phyloP scores from a whole-genome alignment of 2,113 vertebrate genomes.

The Hyla sarda region DNA sequence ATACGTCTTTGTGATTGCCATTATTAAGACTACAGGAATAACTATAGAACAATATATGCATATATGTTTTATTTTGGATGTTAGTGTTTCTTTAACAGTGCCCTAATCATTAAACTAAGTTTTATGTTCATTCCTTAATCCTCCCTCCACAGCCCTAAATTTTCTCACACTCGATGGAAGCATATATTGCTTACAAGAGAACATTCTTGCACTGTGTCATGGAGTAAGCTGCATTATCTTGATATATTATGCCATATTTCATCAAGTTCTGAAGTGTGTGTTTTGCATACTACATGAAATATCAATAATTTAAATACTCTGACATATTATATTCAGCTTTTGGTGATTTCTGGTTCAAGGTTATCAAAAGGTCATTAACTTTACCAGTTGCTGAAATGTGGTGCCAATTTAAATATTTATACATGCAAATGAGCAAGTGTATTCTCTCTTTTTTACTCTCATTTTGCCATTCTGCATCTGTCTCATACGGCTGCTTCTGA shows the following conservation, averaged over 20 bases:
- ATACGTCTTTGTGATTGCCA: background rate
- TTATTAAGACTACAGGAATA: background rate
- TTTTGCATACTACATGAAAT: slow-evolving; percentile 46
- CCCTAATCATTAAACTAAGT: slow-evolving; percentile 2
- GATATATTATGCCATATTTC: slow-evolving; percentile 56
- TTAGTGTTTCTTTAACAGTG: slow-evolving; percentile 1
- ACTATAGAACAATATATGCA: background rate
- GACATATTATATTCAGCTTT: background rate
- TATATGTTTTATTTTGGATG: background rate
- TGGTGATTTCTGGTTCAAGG: slow-evolving; percentile 55
- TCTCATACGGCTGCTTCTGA: slow-evolving; percentile 59
- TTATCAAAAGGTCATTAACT: slow-evolving; percentile 60
- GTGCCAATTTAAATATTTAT: slow-evolving; percentile 61
- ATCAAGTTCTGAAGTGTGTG: slow-evolving; percentile 28
- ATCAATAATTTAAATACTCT: slow-evolving; percentile 20
- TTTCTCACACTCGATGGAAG: background rate
- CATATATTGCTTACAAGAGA: slow-evolving; percentile 44
- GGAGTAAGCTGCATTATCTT: slow-evolving; percentile 47
- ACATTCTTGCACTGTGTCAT: slow-evolving; percentile 38
- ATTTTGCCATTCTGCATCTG: slow-evolving; percentile 60
- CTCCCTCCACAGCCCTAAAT: background rate
- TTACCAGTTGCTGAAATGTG: slow-evolving; percentile 55
- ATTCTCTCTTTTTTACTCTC: slow-evolving; percentile 58
- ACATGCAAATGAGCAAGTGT: slow-evolving; percentile 56
- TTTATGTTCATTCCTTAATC: slow-evolving; percentile 32